Base-by-base conservation (phyloP, 2,113 vertebrate species). In the Leiothrix lutea region DNA sequence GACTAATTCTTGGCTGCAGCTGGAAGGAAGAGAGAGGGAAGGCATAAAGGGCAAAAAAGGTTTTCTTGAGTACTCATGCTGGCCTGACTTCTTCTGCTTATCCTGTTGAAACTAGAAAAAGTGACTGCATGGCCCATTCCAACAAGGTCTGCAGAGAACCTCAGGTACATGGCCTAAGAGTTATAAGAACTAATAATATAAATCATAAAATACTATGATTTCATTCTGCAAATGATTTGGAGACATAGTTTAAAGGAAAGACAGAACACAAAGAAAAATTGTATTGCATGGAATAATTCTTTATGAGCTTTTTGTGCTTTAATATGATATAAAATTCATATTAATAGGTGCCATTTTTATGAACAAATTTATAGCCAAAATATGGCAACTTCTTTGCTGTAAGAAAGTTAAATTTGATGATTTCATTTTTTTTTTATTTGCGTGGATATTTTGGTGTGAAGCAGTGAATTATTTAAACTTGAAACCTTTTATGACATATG, bases 311-410 rank as follows among this genome's bases (percentile, higher is more conserved):
- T 94, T 94, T 90, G 60, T 92, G 79, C 40, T 93, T 93, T 96
- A 94, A 75, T 94, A 74, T 65, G 40, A 69, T 84, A 88, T 93
- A 94, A 95, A 94, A 86, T 72, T 93, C 40, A n/a, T 92, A 80
- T 95, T 93, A 93, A 94, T 92, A 93, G 71, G 85, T 97, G 93
- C n/a, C 8, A 92, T 88, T 95, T 95, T 95, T 90, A 93, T 94
- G 75, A 81, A 90, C 42, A 90, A 88, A 88, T 92, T 96, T 93
- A 92, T 86, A 90, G 65, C 16, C 19, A 74, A 86, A 96, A 80
- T 83, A 95, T 38, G 86, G 72, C 67, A 88, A 83, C 38, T 90
- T 70, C 64, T 90, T 87, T 88, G 44, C 51, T 86, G 24, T 69
- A 80, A 81, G 28, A 80, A 93, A 95, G n/a, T 71, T 56, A 73